A percentile compares a stretch with the other conserved stretches of the same genome.
phyloP scores from a whole-genome alignment of 2,888 invertebrate species.

The Thymelicus acteon region DNA sequence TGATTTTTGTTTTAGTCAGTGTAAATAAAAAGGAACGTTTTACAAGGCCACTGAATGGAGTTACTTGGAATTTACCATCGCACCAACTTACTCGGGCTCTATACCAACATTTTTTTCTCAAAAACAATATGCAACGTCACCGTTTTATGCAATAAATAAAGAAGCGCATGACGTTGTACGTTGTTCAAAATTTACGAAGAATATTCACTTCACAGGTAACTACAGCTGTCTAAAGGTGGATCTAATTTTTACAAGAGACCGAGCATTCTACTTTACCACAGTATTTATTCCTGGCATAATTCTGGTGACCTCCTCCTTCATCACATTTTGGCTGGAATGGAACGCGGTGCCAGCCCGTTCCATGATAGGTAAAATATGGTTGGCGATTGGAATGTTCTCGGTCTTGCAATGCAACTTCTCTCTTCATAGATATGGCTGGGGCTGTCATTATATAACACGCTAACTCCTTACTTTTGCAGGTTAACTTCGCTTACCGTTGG shows the following conservation, averaged over 20 bases:
- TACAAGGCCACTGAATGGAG: conserved; percentile 84
- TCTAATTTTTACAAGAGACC: conserved; percentile 94
- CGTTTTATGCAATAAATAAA: conserved; percentile 8
- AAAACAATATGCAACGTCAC: conserved; percentile 48
- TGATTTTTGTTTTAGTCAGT: conserved; percentile 61
- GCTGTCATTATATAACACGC: conserved; percentile 76
- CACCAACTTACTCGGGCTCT: conserved; percentile 55
- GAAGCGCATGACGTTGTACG: conserved; percentile 44
- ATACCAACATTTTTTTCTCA: conserved; percentile 40
- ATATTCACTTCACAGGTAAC: conserved; percentile 88
- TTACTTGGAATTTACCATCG: conserved; percentile 75
- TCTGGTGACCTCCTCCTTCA: conserved; percentile 93
- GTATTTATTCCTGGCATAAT: conserved; percentile 96
- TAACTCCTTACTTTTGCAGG: conserved; percentile 64
- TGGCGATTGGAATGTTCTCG: conserved; percentile 70
- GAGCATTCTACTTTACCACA: conserved; percentile 95
- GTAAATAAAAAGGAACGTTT: conserved; percentile 58
- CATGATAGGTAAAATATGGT: conserved; percentile 90
- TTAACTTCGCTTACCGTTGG: conserved; percentile 62
- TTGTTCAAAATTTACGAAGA: conserved; percentile 63
- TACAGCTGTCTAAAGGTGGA: conserved; percentile 95
- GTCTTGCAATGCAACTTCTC: conserved; percentile 70
- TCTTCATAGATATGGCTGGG: conserved; percentile 73
- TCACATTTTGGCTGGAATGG: conserved; percentile 96
- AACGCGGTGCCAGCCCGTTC: conserved; percentile 95